Evolutionary conservation across 2,113 vertebrate genomes (phyloP), one percentile per base, ranked within the genome.

Genomic region (Cygnus buccinator): DNA sequence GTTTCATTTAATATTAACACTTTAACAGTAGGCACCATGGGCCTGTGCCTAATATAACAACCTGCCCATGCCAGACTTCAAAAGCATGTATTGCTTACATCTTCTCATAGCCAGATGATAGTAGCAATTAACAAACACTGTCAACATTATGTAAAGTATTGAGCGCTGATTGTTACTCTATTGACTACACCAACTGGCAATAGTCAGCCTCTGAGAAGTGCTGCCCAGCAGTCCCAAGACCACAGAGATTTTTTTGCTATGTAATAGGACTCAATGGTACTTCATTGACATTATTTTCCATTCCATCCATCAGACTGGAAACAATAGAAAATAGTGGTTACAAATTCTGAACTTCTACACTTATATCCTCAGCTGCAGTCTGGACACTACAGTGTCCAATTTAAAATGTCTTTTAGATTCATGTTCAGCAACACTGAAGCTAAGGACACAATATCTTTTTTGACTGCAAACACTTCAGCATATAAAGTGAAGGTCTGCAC

Each of bases 1-100:
- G 4, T 58, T 48, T 67, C 29, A 22, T 46, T 62, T 44, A 75
- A 4, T 48, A 72, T 33, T 19, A 54, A 2, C 22, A 17, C 52
- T 66, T 59, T 70, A 54, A 29, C 35, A 23, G 2, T 2, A 74
- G 48, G 7, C 37, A 33, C 8, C 12, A 5, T 13, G 17, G 23
- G 9, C 5, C 18, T 84, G 26, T 77, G 73, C 48, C 54, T 61
- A 31, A 25, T 43, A n/a, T 26, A 77, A 29, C 7, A 46, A 66
- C 33, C n/a, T 52, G 43, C 44, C 66, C 33, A 22, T 21, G 28
- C 3, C 44, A 74, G 4, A 52, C 25, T 78, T 74, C 59, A 62
- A 21, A 57, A 19, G 1, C 2, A 0, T 0, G 0, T 11, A 20
- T 23, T 71, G 5, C 20, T 78, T 89, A 81, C 70, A 26, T 66